Conservation (phyloP, 2,113 vertebrate species). For the Carassius auratus region DNA sequence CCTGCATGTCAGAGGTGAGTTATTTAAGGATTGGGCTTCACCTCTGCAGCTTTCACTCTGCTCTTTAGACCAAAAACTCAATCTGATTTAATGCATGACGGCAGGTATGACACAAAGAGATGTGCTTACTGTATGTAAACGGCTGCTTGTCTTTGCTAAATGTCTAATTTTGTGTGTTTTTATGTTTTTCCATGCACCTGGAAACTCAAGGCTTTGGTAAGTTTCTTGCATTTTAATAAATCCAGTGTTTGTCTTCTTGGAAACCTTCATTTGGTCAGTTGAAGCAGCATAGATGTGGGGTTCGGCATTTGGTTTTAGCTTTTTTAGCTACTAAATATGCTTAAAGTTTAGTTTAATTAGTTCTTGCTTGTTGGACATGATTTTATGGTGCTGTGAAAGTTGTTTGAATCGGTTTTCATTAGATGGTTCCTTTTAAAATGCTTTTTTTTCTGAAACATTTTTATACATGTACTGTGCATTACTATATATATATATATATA, state of each 20-base stretch:
- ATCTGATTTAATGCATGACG: constrained; percentile 73
- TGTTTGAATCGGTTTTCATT: background rate
- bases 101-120: constrained; percentile 66
- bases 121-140: constrained; percentile 55
- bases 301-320: background rate
- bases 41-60: constrained; percentile 40
- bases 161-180: background rate
- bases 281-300: background rate
- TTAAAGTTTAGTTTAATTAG: background rate
- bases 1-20: constrained; percentile 72
- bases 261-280: background rate
- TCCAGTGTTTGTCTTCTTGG: background rate
- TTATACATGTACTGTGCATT: background rate
- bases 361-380: background rate
- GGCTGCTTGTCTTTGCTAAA: constrained; percentile 61
- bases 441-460: background rate
- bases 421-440: background rate
- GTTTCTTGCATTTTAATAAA: background rate
- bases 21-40: constrained; percentile 56
- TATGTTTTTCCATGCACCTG: background rate
- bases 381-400: background rate
- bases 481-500: background rate
- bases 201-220: constrained; percentile 38
- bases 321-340: background rate
- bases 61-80: constrained; percentile 22